Evolutionary conservation across 2,888 invertebrate genomes (phyloP).

Genomic region (Anthrax anthrax): DNA sequence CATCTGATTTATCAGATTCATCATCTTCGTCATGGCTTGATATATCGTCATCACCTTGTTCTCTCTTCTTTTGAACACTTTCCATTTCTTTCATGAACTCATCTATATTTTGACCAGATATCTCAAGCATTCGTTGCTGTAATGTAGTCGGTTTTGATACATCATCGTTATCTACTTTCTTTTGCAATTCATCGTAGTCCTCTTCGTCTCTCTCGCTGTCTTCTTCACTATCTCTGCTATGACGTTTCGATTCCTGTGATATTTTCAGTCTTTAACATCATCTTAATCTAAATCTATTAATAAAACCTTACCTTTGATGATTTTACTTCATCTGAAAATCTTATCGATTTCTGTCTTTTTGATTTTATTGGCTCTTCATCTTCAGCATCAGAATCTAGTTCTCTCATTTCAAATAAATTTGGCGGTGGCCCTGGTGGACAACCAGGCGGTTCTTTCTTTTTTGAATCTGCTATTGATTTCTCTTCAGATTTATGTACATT

Average conservation of each 20-base stretch:
- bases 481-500: slow-evolving; percentile 17
- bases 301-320: slow-evolving; percentile 30
- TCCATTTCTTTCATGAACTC: slow-evolving; percentile 90
- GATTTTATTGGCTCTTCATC: slow-evolving; percentile 26
- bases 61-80: slow-evolving; percentile 63
- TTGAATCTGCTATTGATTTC: slow-evolving; percentile 19
- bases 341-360: slow-evolving; percentile 39
- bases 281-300: not conserved
- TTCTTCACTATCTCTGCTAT: too few species aligned
- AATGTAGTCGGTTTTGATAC: slow-evolving; percentile 53
- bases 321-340: slow-evolving; percentile 47
- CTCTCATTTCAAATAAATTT: slow-evolving; percentile 49
- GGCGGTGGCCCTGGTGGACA: slow-evolving; percentile 78
- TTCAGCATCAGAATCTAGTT: slow-evolving; percentile 38
- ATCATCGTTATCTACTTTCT: slow-evolving; percentile 15
- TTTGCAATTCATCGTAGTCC: slow-evolving; percentile 14
- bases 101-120: slow-evolving; percentile 82
- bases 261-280: too few species aligned
- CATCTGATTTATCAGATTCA: slow-evolving; percentile 15
- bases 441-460: slow-evolving; percentile 58
- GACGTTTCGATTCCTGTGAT: slow-evolving; percentile 2
- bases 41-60: slow-evolving; percentile 35
- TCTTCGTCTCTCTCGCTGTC: slow-evolving; percentile 28
- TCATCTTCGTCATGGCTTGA: slow-evolving; percentile 9
- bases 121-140: slow-evolving; percentile 75